phyloP scores from a whole-genome alignment of 2,113 vertebrate species.

The Bos indicus region DNA sequence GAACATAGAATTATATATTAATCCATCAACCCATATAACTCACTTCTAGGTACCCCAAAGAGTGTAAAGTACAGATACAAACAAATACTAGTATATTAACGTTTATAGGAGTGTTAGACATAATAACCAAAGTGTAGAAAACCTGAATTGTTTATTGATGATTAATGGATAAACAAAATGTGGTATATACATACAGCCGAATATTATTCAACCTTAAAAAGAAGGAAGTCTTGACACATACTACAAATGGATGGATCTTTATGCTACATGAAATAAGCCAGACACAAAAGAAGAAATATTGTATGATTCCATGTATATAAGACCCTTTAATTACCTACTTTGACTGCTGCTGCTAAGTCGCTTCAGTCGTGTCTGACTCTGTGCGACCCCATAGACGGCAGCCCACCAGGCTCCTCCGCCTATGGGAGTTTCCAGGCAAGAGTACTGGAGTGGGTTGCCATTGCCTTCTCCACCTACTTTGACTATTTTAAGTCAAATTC shows the following conservation, averaged over 20 bases:
- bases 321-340: not conserved
- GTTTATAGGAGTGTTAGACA: not conserved
- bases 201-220: not conserved
- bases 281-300: not conserved
- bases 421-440: no score
- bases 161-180: not conserved
- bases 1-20: not conserved
- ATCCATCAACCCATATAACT: not conserved
- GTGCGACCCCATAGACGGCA: rapidly evolving
- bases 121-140: not conserved
- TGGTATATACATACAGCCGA: not conserved
- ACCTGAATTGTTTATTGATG: not conserved
- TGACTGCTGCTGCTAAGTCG: not conserved
- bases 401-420: no score
- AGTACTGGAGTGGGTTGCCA: no score
- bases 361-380: no score
- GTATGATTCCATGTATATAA: not conserved
- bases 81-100: not conserved
- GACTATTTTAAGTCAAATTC: not conserved
- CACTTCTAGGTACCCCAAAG: not conserved
- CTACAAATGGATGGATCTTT: not conserved
- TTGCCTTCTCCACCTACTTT: not conserved
- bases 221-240: not conserved
- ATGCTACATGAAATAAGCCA: not conserved
- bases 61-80: not conserved